A percentile compares a stretch with the other conserved stretches of the same genome.
Conservation (phyloP, 2,888 invertebrate species). For the Nymphalis c-album region DNA sequence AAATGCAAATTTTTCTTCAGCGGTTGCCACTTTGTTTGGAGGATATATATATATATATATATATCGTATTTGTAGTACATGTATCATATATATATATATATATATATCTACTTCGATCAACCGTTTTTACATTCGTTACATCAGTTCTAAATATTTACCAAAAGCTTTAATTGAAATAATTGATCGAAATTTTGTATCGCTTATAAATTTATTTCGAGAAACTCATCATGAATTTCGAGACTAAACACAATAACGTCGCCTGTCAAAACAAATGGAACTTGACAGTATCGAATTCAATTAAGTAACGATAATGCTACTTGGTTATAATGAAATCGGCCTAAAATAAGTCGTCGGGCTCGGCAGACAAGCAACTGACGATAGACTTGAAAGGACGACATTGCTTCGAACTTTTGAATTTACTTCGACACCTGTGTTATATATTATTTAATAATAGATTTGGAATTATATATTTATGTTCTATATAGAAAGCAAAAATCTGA, state of each 20-base stretch:
- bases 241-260: constrained; percentile 5
- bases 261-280: constrained; percentile 11
- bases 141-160: too few relatives aligned
- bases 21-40: too few relatives aligned
- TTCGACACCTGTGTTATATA: constrained; percentile 5
- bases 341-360: background rate
- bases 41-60: too few relatives aligned
- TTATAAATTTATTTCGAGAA: background rate
- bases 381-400: constrained; percentile 2
- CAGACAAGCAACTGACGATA: background rate
- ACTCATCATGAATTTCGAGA: background rate
- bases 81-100: too few relatives aligned
- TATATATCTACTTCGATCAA: too few relatives aligned
- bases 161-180: background rate
- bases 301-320: constrained; percentile 12
- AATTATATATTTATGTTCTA: background rate
- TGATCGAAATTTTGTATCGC: background rate
- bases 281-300: constrained; percentile 13
- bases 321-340: constrained; percentile 13
- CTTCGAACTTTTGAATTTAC: constrained; percentile 14
- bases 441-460: background rate
- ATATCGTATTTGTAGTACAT: too few relatives aligned
- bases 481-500: too few relatives aligned
- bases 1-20: too few relatives aligned
- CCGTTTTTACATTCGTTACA: too few relatives aligned